phyloP scores from a whole-genome alignment of 2,113 vertebrate genomes.

The Platichthys stellatus region DNA sequence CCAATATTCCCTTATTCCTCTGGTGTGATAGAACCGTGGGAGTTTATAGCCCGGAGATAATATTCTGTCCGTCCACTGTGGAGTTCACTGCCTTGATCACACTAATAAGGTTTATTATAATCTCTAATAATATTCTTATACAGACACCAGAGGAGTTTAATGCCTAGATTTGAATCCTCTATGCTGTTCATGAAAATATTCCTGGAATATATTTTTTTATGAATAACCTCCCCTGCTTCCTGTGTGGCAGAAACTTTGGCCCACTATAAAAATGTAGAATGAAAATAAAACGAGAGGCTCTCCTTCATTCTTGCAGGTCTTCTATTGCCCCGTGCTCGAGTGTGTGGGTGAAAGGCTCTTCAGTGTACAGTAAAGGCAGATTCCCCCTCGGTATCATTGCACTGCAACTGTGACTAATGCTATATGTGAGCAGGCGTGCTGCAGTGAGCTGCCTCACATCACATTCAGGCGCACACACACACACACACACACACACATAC shows the following conservation, averaged over 20 bases:
- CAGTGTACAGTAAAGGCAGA: conserved; percentile 58
- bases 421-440: conserved; percentile 75
- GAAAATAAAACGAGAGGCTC: conserved; percentile 36
- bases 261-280: conserved; percentile 14
- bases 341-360: conserved; percentile 68
- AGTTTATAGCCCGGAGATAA: conserved; percentile 20
- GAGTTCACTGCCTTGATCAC: background rate
- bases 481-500: background rate
- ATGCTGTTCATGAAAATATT: background rate
- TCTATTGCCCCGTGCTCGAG: conserved; percentile 34
- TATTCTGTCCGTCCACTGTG: background rate
- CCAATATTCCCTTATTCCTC: background rate
- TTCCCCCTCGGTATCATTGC: conserved; percentile 63
- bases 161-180: background rate
- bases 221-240: conserved; percentile 15
- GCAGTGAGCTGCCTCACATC: conserved; percentile 72
- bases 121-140: background rate
- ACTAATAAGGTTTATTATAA: background rate
- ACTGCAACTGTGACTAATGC: conserved; percentile 80
- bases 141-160: background rate
- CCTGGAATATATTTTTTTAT: background rate
- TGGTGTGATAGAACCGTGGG: background rate
- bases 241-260: conserved; percentile 56
- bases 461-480: conserved; percentile 10
- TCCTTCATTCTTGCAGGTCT: conserved; percentile 26